Evolutionary conservation across 23 tunicate species (phyloP), one percentile per base, ranked within the genome.

Genomic region (Ciona savignyi): DNA sequence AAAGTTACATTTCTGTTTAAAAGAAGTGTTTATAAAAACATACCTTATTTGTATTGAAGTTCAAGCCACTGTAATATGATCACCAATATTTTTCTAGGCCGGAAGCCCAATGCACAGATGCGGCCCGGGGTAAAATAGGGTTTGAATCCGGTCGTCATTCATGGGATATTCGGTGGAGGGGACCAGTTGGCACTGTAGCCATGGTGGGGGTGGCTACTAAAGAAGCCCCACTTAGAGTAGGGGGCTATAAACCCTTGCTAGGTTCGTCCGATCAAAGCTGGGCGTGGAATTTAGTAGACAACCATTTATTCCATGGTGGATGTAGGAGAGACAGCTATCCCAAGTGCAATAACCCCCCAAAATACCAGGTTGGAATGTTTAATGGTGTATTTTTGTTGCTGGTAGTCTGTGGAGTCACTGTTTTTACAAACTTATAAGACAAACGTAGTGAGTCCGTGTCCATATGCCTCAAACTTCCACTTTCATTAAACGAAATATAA

Each of bases 231-330:
- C 48, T 80, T 19, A 51, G 93, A 25, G 42, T 75, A 51, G 51
- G 82, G 11, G 93, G 93, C 2, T 86, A 86, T 60, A 74, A 80
- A 70, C 86, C 93, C 0, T 60, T 86, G 26, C 67, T 86, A 29
- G 93, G 93, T 2, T 69, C 85, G 0, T 73, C 85, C 1, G 85
- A 80, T n/a, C 81, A 86, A 51, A 80, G 85, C 68, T 86, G 93
- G 93, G 93, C 93, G 4, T 86, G 93, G 93, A 86, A 86, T 63
- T 80, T 86, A 75, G 93, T 86, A 23, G 93, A 86, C 35, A 86
- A 86, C 65, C 74, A 86, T 61, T 35, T 86, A 48, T 75, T 80
- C 23, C 93, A 86, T 70, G 85, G 78, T 3, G 93, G 93, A 0
- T 29, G 62, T 19, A 75, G 63, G 35, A 83, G 64, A 63, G 81